Evolutionary conservation across 2,888 invertebrate genomes (phyloP), one percentile per base, ranked within the genome.

Genomic region (Hirtodrosophila cameraria): DNA sequence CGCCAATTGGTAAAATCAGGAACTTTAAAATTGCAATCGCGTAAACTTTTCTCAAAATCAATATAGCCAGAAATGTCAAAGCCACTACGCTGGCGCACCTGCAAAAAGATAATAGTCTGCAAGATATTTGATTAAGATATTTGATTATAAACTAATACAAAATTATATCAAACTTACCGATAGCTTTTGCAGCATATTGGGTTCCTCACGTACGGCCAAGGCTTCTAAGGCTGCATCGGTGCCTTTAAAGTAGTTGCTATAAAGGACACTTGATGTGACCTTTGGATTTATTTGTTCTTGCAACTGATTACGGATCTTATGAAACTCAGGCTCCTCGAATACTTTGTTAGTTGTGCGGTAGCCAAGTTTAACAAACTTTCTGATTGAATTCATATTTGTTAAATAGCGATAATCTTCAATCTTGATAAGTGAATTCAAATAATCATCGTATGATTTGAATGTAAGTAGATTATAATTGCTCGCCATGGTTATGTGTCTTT

Each of bases 51-150:
- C n/a, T 59, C 33, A 23, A 3, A 73, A 30, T 71, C 73, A 0
- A 71, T 73, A 16, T 71, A 73, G 2, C 71, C 74, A 4, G 73
- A 67, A 0, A 71, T 49, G 13, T 71, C 73, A 15, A 71, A 73
- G 1, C 71, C 71, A 16, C 36, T 67, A 0, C 63, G 54, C 30
- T 28, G 50, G 0, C 54, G 68, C 1, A 72, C 31, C 45, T 73
- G 71, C 15, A 73, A 1, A 23, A 62, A 71, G 5, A 71, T 73
- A 18, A 71, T 71, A 6, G 71, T 71, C 71, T 71, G 25, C 2
- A 13, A 20, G 11, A n/a, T 12, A 12, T 7, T 2, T 2, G 6
- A 8, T 5, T 18, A 18, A 23, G 8, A 23, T 23, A 8, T 20
- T 3, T 23, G 7, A 8, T 7, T 7, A n/a, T n/a, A n/a, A n/a